phyloP scores from a whole-genome alignment of 2,888 invertebrate species.

The Dynastes hyllus region DNA sequence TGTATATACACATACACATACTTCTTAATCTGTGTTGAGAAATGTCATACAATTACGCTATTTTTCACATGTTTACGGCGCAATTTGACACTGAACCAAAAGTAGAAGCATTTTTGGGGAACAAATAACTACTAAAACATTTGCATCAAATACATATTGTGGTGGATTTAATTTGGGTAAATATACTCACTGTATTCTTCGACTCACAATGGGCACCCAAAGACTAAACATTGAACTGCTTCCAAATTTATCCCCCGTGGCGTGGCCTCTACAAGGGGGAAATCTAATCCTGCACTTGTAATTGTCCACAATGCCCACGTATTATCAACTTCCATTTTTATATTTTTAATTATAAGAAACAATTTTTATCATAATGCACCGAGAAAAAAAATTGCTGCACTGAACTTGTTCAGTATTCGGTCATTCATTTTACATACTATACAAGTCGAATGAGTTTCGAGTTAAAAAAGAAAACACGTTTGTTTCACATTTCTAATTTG shows the following conservation, averaged over 20 bases:
- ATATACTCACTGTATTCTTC: slow-evolving; percentile 57
- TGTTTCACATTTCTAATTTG: too few species aligned
- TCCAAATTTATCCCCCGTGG: slow-evolving; percentile 50
- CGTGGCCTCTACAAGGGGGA: slow-evolving; percentile 16
- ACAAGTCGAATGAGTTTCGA: too few species aligned
- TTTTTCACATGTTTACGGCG: background rate
- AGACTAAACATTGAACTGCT: slow-evolving; percentile 34
- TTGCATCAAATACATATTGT: slow-evolving; percentile 8
- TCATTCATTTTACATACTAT: too few species aligned
- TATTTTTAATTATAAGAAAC: too few species aligned
- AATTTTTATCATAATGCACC: too few species aligned
- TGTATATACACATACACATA: slow-evolving; percentile 50
- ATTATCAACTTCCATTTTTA: too few species aligned
- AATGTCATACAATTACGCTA: slow-evolving; percentile 51
- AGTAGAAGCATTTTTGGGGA: background rate
- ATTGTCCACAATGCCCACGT: too few species aligned
- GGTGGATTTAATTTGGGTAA: slow-evolving; percentile 33
- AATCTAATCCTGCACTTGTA: too few species aligned
- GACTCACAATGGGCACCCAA: slow-evolving; percentile 62
- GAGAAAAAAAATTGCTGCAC: too few species aligned
- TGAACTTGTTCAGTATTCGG: too few species aligned
- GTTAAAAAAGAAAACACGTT: too few species aligned
- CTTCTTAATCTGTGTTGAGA: slow-evolving; percentile 55
- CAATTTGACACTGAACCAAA: background rate
- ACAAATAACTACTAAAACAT: background rate